A percentile compares a stretch with the other conserved stretches of the same genome.
These are phyloP conservation scores for Tautogolabrus adspersus DNA, from an alignment of 2,113 vertebrate species.

Conservation along the genomic window DNA sequence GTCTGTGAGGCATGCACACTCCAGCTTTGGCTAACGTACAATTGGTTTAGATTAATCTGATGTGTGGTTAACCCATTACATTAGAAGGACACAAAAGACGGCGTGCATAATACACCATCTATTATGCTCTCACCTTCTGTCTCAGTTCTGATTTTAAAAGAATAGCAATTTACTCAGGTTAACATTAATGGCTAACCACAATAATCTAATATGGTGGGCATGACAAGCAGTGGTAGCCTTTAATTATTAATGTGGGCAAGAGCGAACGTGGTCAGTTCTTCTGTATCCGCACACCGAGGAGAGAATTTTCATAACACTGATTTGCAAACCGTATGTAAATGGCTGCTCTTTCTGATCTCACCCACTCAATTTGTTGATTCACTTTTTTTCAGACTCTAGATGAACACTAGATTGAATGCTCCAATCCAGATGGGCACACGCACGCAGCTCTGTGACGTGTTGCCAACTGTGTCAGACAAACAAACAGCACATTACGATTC, in stretches of 20 bases:
- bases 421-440: slow-evolving; percentile 59
- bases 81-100: background rate
- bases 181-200: slow-evolving; percentile 11
- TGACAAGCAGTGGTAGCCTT: background rate
- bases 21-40: slow-evolving; percentile 11
- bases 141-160: background rate
- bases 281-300: background rate
- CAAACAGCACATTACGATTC: slow-evolving; percentile 60
- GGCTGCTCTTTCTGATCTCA: slow-evolving; percentile 15
- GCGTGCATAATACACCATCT: slow-evolving; percentile 13
- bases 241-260: background rate
- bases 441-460: slow-evolving; percentile 52
- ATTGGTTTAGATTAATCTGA: slow-evolving; percentile 17
- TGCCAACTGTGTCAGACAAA: slow-evolving; percentile 72
- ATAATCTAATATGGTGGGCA: slow-evolving; percentile 2
- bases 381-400: slow-evolving; percentile 4
- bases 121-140: background rate
- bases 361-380: slow-evolving; percentile 27
- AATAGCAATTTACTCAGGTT: slow-evolving; percentile 11
- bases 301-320: slow-evolving; percentile 1
- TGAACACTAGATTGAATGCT: slow-evolving; percentile 17
- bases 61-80: slow-evolving; percentile 3
- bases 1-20: slow-evolving; percentile 12
- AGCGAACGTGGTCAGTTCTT: slow-evolving; percentile 12
- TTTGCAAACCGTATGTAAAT: slow-evolving; percentile 29